These are phyloP conservation scores for Drosophila azteca DNA, from an alignment of 1,140 invertebrate species.

Conservation along the genomic window DNA sequence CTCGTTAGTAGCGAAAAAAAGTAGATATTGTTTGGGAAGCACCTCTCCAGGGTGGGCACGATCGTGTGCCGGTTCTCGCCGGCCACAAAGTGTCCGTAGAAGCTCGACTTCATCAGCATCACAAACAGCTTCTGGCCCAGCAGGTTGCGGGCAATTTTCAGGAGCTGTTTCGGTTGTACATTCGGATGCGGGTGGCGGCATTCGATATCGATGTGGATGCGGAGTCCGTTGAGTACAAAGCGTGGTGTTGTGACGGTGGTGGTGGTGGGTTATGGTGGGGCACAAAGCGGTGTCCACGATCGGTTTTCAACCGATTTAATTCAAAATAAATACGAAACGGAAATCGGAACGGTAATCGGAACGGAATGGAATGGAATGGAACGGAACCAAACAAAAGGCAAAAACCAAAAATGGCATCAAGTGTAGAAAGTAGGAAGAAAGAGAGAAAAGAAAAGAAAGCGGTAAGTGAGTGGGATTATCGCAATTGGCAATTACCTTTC, in stretches of 20 bases:
- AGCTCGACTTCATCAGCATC: conserved; percentile 95
- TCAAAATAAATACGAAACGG: conserved; percentile 1
- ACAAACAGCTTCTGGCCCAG: conserved; percentile 94
- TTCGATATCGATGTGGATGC: neutral
- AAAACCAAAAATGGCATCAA: conserved; percentile 31
- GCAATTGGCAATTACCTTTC: conserved; percentile 79
- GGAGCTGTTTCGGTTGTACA: conserved; percentile 87
- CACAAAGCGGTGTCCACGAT: no score
- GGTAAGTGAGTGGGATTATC: conserved; percentile 64
- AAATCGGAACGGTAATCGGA: conserved; percentile 20
- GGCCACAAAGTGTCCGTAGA: conserved; percentile 99
- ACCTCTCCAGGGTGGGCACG: conserved; percentile 90
- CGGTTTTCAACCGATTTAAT: no score
- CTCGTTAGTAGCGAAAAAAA: conserved; percentile 12
- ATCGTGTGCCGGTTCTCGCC: conserved; percentile 96
- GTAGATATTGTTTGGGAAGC: conserved; percentile 12
- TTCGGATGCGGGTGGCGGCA: conserved; percentile 4
- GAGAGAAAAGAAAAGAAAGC: conserved; percentile 67
- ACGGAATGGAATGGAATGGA: conserved; percentile 12
- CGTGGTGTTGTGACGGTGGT: no score
- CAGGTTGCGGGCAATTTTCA: conserved; percentile 92
- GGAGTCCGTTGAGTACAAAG: no score
- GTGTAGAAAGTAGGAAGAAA: conserved; percentile 78
- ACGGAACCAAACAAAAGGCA: conserved; percentile 11
- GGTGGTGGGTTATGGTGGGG: no score